Evolutionary conservation across 2,888 invertebrate genomes (phyloP), one percentile per base, ranked within the genome.

Genomic region (Melieria omissa): DNA sequence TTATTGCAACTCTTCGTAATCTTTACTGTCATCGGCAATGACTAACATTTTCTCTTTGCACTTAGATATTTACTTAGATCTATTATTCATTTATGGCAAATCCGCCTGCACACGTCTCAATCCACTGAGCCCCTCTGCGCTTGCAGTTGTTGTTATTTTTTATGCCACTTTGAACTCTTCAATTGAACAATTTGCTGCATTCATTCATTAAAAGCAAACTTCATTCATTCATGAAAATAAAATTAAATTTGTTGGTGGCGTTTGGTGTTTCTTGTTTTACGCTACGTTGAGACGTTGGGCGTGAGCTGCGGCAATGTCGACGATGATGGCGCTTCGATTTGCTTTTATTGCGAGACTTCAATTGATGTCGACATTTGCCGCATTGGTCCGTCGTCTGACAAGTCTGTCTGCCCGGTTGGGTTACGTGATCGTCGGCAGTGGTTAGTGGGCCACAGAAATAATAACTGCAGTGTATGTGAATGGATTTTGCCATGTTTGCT

Each of bases 171-270:
- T 76, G 76, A 76, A 76, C 76, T 76, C 70, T 55, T 71, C 74
- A 76, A 76, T 76, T 76, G 71, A 74, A 62, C 72, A 72, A 73
- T 70, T 76, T 58, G 60, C 58, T 52, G 58, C 66, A 79, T 79
- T 77, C 78, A 78, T 72, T 74, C 73, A 66, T 60, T 58, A 67
- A 70, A 57, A 69, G 65, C 14, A 61, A 73, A 73, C 52, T 64
- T 49, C 55, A 70, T 76, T 73, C 74, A 74, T 76, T 70, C 72
- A 73, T 71, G 65, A 66, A 70, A 62, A 62, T 6, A 10, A 62
- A 29, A 10, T 54, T 41, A 14, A 65, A 12, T 47, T 64, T 46
- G 12, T 64, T 16, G 1, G 3, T 16, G 41, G 4, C 7, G 12
- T 52, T 52, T 64, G 12, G 14, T 47, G 46, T 64, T 64, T n/a